These are phyloP conservation scores for Leptopilina syphax DNA, from an alignment of 2,888 invertebrate species.

Conservation along the genomic window DNA sequence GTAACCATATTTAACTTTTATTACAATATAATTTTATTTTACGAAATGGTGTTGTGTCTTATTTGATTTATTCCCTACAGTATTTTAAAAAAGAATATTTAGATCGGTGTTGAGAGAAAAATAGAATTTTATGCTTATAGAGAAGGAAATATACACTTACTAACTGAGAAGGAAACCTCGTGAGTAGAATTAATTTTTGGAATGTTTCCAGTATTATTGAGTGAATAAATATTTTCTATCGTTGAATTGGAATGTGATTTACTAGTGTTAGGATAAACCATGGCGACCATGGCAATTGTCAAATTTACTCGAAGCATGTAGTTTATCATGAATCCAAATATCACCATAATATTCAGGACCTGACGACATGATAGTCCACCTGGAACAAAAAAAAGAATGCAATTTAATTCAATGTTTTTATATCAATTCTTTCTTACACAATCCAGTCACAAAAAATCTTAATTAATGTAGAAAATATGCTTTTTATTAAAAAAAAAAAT, in stretches of 20 bases:
- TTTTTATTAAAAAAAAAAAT: too few relatives aligned
- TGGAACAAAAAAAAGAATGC: slow-evolving; percentile 74
- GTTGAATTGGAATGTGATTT: slow-evolving; percentile 56
- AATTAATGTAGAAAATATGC: too few relatives aligned
- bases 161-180: not conserved
- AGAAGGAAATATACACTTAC: slow-evolving; percentile 6
- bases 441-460: too few relatives aligned
- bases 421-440: too few relatives aligned
- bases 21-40: too few relatives aligned
- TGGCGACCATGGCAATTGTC: slow-evolving; percentile 91
- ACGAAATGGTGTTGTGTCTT: too few relatives aligned
- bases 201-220: slow-evolving; percentile 12
- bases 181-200: slow-evolving; percentile 15
- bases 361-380: slow-evolving; percentile 87
- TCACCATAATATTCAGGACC: slow-evolving; percentile 90
- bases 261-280: slow-evolving; percentile 79
- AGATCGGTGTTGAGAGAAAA: too few relatives aligned
- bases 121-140: too few relatives aligned
- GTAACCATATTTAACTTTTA: too few relatives aligned
- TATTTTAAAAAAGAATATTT: too few relatives aligned
- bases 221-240: slow-evolving; percentile 1
- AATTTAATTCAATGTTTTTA: not conserved
- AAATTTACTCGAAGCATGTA: slow-evolving; percentile 92
- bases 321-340: slow-evolving; percentile 93
- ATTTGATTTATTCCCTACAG: too few relatives aligned